Base-by-base conservation (phyloP, 1,140 invertebrate species). In the Magallana angulata region DNA sequence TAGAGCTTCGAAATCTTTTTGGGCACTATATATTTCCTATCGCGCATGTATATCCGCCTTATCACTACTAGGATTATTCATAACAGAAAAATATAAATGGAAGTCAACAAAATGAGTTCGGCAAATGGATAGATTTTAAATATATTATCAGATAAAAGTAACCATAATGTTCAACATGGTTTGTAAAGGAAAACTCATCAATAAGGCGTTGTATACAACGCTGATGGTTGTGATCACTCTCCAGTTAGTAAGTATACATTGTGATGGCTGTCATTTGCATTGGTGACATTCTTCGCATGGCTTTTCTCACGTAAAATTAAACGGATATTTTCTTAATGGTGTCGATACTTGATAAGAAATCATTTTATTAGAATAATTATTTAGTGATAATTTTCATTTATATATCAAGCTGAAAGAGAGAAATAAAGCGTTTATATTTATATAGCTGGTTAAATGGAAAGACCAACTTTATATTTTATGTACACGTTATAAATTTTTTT, bases 221-320 rank as follows among this genome's bases (percentile, higher is more conserved):
- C 88, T 92, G 81, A 88, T 92, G 81, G 89, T 92, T 81, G 85
- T 92, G 62, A 88, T 92, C 58, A 86, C 84, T 2, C 62, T 92
- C 71, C 91, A 92, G 81, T 88, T 92, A 89, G 91, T 92, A 89
- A 92, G 91, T 87, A 57, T 48, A 48, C 36, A 48, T 48, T 48
- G 36, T 48, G 36, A 48, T 81, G 57, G 18, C 36, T 64, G 14
- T 58, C 16, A 81, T 83, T n/a, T 86, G 14, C 11, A 24, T 24
- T 14, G 14, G 16, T 82, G 76, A 81, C 76, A 58, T 59, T 57
- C 83, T 30, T 88, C n/a, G 18, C 60, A 59, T 80, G 18, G 48
- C 11, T 58, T 71, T 11, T 56, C 8, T 14, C 58, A 64, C 57
- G 5, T 4, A 7, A 9, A 36, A 8, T 62, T 36, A 48, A 48